Evolutionary conservation across 2,888 invertebrate genomes (phyloP), one percentile per base, ranked within the genome.

Genomic region (Ectobius pallidus): DNA sequence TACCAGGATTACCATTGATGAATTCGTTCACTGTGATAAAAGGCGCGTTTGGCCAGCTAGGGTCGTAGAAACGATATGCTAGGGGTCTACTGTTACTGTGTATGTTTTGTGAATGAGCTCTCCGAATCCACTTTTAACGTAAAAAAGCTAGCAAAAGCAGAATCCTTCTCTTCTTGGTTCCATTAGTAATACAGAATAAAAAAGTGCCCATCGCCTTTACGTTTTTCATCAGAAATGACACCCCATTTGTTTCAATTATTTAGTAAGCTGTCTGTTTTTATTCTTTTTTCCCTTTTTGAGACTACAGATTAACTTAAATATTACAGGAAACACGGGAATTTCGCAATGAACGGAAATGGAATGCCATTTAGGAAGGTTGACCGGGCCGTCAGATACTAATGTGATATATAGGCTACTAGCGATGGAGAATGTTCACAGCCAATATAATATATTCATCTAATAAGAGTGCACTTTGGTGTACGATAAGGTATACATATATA

Each of bases 241-340:
- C 44, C 27, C 65, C 44, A 20, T 65, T 65, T 65, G 46, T 22
- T 18, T 65, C 65, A 65, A 65, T 65, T 65, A 65, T 65, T 65
- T 65, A 65, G 27, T 46, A 46, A 65, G 65, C 65, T 65, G 65
- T 46, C 65, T 44, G 44, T 65, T 65, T 65, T 44, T 65, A 65
- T 65, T 65, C 65, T 44, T 65, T 65, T 55, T 65, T 65, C 30
- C 46, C 27, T 44, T 65, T 65, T 65, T 65, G 65, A 65, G 65
- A 65, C 65, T 65, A 65, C 65, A 65, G 65, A 65, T 65, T 65
- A 65, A 20, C 65, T 46, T 65, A 65, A 65, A 65, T 65, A 46
- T 44, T 65, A 46, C n/a, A 65, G 65, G 65, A 65, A 65, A 65
- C 65, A 46, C 44, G 27, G 65, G 65, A 65, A 65, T 65, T 65